Evolutionary conservation across 2,797 vertebrate genomes (phyloP).

Genomic region (Brotula barbata): DNA sequence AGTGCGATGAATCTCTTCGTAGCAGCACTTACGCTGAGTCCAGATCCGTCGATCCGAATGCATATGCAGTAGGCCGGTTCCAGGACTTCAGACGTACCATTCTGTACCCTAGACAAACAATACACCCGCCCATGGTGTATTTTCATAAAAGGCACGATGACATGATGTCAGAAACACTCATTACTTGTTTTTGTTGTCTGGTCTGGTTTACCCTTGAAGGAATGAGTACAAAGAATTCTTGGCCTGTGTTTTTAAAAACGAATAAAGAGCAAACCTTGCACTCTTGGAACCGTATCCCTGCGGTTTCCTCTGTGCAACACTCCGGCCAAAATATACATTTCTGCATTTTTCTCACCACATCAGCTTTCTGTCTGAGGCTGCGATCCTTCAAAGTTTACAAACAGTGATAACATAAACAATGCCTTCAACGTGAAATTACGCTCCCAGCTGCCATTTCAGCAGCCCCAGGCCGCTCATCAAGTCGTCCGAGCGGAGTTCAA

Average conservation of each 20-base stretch:
- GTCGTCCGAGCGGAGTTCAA: conserved; percentile 44
- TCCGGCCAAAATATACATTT: conserved; percentile 25
- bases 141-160: too few relatives aligned
- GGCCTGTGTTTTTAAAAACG: neutral
- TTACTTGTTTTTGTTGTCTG: neutral
- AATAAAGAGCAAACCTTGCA: neutral
- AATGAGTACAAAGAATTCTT: neutral
- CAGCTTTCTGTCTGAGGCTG: conserved; percentile 27
- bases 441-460: conserved; percentile 34
- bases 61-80: too few relatives aligned
- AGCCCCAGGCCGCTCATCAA: conserved; percentile 43
- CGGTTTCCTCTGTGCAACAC: conserved; percentile 8
- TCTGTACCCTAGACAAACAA: too few relatives aligned
- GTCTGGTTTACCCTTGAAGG: neutral
- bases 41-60: too few relatives aligned
- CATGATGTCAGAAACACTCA: too few relatives aligned
- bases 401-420: conserved; percentile 60
- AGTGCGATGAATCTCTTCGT: too few relatives aligned
- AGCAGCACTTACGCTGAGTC: too few relatives aligned
- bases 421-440: conserved; percentile 59
- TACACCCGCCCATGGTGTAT: too few relatives aligned
- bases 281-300: neutral
- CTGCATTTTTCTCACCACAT: conserved; percentile 43
- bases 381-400: conserved; percentile 58
- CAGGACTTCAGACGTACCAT: too few relatives aligned